A percentile compares a stretch with the other conserved stretches of the same genome.
Conservation (phyloP, 2,113 vertebrate species). For the Pampusana beccarii region DNA sequence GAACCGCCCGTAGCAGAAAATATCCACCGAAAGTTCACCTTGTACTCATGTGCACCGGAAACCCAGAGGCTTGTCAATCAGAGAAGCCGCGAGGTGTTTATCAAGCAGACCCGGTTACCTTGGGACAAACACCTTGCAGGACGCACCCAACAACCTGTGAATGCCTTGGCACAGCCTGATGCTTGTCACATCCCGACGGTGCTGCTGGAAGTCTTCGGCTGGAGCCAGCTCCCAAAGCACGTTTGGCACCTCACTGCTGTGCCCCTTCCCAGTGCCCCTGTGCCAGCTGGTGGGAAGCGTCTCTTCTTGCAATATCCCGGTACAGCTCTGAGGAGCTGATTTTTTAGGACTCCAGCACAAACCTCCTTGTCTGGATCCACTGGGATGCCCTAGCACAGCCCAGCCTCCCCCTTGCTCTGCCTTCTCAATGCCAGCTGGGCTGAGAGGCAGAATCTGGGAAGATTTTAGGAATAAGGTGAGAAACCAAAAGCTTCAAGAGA, state of each 20-base stretch:
- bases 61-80: neutral
- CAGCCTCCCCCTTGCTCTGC: neutral
- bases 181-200: neutral
- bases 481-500: neutral
- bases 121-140: neutral
- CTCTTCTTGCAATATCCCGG: neutral
- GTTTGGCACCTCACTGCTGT: fast-evolving
- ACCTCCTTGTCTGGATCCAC: fast-evolving
- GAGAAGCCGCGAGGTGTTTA: constrained; percentile 16
- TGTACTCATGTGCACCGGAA: constrained; percentile 37
- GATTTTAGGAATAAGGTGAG: neutral
- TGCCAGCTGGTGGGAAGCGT: neutral
- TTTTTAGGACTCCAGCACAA: neutral
- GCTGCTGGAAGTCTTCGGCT: neutral
- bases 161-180: fast-evolving
- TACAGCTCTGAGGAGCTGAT: neutral
- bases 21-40: constrained; percentile 60
- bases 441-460: neutral
- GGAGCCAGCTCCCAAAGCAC: neutral
- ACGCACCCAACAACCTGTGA: fast-evolving
- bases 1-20: constrained; percentile 29
- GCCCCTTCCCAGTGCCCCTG: neutral
- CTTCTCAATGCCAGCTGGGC: neutral
- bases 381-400: neutral
- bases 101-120: neutral